Base-by-base conservation (phyloP, 2,888 invertebrate genomes). In the Cheilosia vernalis region DNA sequence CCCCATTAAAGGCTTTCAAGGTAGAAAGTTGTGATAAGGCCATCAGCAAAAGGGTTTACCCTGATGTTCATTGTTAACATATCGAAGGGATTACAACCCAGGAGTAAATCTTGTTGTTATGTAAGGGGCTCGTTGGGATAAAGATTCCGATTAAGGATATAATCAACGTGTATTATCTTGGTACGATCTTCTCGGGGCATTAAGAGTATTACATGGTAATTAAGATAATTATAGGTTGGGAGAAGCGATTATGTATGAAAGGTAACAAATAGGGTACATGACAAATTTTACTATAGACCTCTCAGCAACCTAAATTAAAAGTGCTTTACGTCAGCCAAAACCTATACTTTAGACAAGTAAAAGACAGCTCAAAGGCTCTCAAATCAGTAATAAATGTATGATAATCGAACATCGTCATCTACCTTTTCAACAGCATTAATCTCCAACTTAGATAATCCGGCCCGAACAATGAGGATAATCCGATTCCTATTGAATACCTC, bases 401-500 rank as follows among this genome's bases (percentile, higher is more conserved):
- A 27, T 69, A 78, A 78, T 69, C 55, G 69, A 69, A 78, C 63
- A 19, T 40, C 69, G 61, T 78, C 55, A 51, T 78, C 63, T 47
- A 47, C 64, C 61, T 47, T 37, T 49, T 55, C 53, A 55, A 27
- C 69, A 24, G 17, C 69, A 61, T 69, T 58, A 55, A 27, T 64
- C 61, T 47, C 37, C n/a, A 27, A 49, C 51, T 19, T 53, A 19
- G 30, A 44, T 37, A 42, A 53, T 44, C 67, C 19, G 37, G 33
- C 7, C 44, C 19, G n/a, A 44, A 44, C 21, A 55, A 27, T 33
- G 44, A 66, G 63, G 37, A 69, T 78, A 69, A 78, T 78, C 69
- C 47, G 53, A 69, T 78, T 55, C 37, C 49, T 24, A 63, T 56
- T 61, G 69, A 63, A 70, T 63, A 63, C 7, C 15, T 63, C 47